Conservation (phyloP, 2,888 invertebrate species). For the Charanyca ferruginea region DNA sequence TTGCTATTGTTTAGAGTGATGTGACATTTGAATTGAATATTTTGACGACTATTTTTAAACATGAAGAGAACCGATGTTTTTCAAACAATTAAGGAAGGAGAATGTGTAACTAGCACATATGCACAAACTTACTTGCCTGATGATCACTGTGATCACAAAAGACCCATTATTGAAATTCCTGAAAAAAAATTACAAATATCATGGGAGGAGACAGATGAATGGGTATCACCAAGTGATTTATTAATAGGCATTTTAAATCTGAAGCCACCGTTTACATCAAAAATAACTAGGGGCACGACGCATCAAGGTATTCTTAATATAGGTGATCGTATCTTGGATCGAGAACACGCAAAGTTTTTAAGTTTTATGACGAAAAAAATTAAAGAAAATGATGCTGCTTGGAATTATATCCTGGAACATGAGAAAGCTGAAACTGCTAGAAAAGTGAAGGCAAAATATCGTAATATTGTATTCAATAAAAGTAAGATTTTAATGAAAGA, state of each 20-base stretch:
- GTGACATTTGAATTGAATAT: slow-evolving; percentile 39
- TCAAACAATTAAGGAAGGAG: slow-evolving; percentile 65
- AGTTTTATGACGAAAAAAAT: slow-evolving; percentile 70
- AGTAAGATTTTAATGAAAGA: slow-evolving; percentile 79
- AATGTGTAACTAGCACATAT: slow-evolving; percentile 81
- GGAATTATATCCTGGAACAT: slow-evolving; percentile 78
- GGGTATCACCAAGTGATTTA: slow-evolving; percentile 86
- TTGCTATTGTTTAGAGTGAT: slow-evolving; percentile 8
- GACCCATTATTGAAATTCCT: slow-evolving; percentile 18
- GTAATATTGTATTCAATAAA: slow-evolving; percentile 77
- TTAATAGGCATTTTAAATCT: slow-evolving; percentile 81
- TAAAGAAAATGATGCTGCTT: slow-evolving; percentile 80
- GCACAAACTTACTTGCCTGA: slow-evolving; percentile 82
- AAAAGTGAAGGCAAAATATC: slow-evolving; percentile 76
- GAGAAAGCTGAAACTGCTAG: slow-evolving; percentile 74
- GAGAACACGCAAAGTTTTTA: slow-evolving; percentile 74
- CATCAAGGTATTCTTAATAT: slow-evolving; percentile 85
- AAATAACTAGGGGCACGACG: slow-evolving; percentile 83
- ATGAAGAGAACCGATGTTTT: slow-evolving; percentile 74
- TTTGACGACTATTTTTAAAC: slow-evolving; percentile 29
- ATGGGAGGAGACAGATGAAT: slow-evolving; percentile 62
- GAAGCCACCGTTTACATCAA: slow-evolving; percentile 85
- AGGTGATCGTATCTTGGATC: slow-evolving; percentile 77
- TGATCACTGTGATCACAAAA: slow-evolving; percentile 67
- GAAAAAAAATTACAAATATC: slow-evolving; percentile 12